These are phyloP conservation scores for Amphipoea lucens DNA, from an alignment of 2,888 invertebrate species.

Conservation along the genomic window DNA sequence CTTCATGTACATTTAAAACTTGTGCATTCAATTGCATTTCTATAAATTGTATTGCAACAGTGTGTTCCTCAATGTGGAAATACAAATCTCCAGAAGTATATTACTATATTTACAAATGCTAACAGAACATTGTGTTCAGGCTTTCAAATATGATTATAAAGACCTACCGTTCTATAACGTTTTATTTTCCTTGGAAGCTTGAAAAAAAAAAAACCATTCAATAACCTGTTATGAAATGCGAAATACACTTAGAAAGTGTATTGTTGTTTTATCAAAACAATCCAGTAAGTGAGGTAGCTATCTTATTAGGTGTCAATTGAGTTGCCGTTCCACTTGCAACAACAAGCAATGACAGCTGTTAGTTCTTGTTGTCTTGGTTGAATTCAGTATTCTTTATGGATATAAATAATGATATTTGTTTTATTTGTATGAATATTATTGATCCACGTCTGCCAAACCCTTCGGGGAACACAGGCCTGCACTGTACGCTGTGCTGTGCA, in stretches of 20 bases:
- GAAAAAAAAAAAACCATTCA: constrained; percentile 64
- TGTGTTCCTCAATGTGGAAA: background rate
- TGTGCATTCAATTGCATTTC: background rate
- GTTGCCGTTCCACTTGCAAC: background rate
- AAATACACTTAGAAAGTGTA: background rate
- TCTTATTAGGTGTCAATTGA: background rate
- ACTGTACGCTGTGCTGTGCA: background rate
- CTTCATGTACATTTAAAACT: background rate
- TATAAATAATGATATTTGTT: background rate
- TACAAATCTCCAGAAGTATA: background rate
- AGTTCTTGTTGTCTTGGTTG: background rate
- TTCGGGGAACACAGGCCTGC: background rate
- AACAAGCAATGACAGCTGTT: background rate
- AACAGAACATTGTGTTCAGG: background rate
- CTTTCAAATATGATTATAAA: background rate
- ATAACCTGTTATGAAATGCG: background rate
- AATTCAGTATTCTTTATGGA: background rate
- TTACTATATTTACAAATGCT: background rate
- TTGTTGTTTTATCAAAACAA: background rate
- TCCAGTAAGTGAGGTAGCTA: background rate
- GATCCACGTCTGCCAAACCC: background rate
- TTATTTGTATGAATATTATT: background rate
- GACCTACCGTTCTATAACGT: constrained; percentile 82
- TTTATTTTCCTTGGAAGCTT: constrained; percentile 83
- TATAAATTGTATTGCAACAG: background rate